Conservation (phyloP, 2,113 vertebrate genomes). For the Carettochelys insculpta region DNA sequence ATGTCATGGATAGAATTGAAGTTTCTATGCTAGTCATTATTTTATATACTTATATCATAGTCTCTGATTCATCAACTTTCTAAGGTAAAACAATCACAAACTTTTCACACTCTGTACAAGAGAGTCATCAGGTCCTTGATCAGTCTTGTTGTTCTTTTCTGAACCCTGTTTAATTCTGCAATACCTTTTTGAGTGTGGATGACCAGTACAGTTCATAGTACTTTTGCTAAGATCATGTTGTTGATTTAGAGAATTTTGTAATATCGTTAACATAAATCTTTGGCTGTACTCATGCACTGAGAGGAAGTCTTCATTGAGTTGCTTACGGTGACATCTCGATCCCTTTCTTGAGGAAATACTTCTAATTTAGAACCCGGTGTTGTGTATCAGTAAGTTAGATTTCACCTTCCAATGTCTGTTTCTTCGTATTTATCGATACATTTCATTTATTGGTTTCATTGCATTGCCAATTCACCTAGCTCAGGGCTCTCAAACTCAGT, state of each 20-base stretch:
- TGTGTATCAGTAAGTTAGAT: neutral
- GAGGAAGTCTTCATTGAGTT: neutral
- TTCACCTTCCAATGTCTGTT: neutral
- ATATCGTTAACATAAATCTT: neutral
- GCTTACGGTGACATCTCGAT: neutral
- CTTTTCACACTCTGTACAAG: neutral
- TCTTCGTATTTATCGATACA: neutral
- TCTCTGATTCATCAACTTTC: neutral
- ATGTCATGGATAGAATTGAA: neutral
- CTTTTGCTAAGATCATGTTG: neutral
- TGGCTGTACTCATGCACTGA: neutral
- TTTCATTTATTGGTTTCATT: neutral
- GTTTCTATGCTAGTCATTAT: neutral
- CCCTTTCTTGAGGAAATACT: neutral
- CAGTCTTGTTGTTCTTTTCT: neutral
- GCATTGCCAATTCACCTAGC: neutral
- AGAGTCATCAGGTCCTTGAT: neutral
- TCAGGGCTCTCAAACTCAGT: no score
- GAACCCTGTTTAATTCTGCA: neutral
- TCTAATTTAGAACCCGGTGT: neutral
- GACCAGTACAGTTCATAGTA: neutral
- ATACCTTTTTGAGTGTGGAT: neutral
- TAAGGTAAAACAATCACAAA: neutral
- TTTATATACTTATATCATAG: neutral
- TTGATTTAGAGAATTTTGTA: neutral